Percentiles rank a stretch among this genome's conserved stretches.
Conservation (phyloP, 2,113 vertebrate species). For the Empidonax alnorum region DNA sequence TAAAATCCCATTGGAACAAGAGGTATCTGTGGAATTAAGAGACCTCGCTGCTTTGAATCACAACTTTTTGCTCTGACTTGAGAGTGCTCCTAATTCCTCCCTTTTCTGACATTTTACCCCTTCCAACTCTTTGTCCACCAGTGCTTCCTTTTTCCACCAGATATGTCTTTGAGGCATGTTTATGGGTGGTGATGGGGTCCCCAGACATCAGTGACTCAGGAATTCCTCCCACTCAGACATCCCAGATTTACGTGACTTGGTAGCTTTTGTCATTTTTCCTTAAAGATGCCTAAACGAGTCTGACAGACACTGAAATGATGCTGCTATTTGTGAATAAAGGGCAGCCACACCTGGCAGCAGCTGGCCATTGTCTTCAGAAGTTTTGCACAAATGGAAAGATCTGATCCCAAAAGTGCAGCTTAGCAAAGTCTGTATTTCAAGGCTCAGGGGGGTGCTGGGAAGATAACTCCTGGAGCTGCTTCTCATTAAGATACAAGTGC, state of each 20-base stretch:
- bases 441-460: not conserved
- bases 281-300: not conserved
- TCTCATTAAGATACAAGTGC: constrained; percentile 11
- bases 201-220: not conserved
- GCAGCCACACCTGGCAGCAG: not conserved
- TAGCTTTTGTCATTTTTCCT: not conserved
- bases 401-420: not conserved
- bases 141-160: not conserved
- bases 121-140: not conserved
- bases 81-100: not conserved
- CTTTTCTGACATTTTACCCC: not conserved
- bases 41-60: not conserved
- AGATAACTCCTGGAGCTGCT: not conserved
- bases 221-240: not conserved
- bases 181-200: not conserved
- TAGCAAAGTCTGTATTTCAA: not conserved
- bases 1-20: not conserved
- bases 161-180: not conserved
- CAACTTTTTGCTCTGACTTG: not conserved
- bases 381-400: not conserved
- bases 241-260: not conserved
- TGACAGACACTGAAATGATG: constrained; percentile 11
- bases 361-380: not conserved
- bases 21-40: not conserved
- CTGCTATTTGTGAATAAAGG: constrained; percentile 5